A percentile compares a stretch with the other conserved stretches of the same genome.
Conservation (phyloP, 2,797 vertebrate genomes). For the Morelia viridis region DNA sequence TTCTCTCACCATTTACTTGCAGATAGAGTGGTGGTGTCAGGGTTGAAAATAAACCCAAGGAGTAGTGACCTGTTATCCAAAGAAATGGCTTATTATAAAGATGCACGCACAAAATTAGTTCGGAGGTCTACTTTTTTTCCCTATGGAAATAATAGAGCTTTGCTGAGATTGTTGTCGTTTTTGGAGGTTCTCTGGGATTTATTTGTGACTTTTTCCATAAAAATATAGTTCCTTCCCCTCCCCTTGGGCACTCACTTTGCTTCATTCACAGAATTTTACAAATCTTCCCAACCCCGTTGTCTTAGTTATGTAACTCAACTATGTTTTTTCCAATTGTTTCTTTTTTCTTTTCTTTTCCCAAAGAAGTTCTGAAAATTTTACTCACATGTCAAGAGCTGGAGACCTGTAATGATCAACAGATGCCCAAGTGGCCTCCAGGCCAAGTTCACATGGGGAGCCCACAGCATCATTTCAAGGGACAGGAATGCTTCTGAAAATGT, state of each 20-base stretch:
- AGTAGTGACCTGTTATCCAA: conserved; percentile 24
- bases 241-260: not conserved
- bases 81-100: not conserved
- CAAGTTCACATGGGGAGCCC: not conserved
- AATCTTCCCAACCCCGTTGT: not conserved
- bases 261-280: not conserved
- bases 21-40: conserved; percentile 64
- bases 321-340: not conserved
- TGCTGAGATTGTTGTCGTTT: not conserved
- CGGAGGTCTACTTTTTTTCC: not conserved
- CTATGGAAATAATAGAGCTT: not conserved
- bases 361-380: conserved; percentile 19
- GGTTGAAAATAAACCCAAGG: conserved; percentile 38
- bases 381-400: conserved; percentile 54
- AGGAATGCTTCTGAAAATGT: not conserved
- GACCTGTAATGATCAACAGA: conserved; percentile 35
- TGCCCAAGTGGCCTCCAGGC: not conserved
- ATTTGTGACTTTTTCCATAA: not conserved
- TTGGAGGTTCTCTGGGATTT: not conserved
- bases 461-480: conserved; percentile 5
- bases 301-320: not conserved
- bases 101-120: not conserved
- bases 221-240: not conserved
- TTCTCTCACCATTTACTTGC: conserved; percentile 61
- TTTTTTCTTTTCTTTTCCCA: not conserved